Base-by-base conservation (phyloP, 1,140 invertebrate genomes). In the Acromyrmex heyeri region DNA sequence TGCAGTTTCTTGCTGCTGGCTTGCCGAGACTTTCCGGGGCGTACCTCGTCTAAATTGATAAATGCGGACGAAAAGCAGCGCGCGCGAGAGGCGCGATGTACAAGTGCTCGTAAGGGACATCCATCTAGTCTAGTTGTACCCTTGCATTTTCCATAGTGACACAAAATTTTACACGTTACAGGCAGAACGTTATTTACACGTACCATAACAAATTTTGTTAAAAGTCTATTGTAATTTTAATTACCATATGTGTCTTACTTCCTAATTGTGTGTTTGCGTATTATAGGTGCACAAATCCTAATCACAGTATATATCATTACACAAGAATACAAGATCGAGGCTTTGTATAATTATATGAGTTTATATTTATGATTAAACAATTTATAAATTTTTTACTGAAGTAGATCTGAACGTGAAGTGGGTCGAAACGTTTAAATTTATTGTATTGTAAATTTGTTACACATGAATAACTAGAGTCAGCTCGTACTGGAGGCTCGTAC, bases 1-100 rank as follows among this genome's bases (percentile, higher is more conserved):
- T 87, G 87, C 90, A 90, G 88, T 90, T 93, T 91, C 89, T 91
- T 90, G 83, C 83, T 44, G 73, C 81, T n/a, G 44, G 78, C 78
- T 87, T 79, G 59, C 62, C 81, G 21, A 55, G 79, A 72, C 75
- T 72, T 53, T 73, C 57, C 34, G 50, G 30, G 69, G 76, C 55
- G 83, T 82, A 69, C 18, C 78, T 75, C 73, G 59, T 59, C 50
- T 69, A 75, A 69, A 81, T 79, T 79, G 89, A 90, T 89, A 90
- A 90, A 90, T 87, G 57, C 38, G 21, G n/a, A 73, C 48, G 85
- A 65, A 89, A 82, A 76, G 53, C 57, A 61, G 69, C 44, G 75
- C 44, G 75, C 30, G 30, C 24, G 24, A 2, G 24, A 50, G 48
- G 50, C 18, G 57, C 27, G 48, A 88, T 75, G 34, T 75, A 69